Evolutionary conservation across 2,888 invertebrate genomes (phyloP).

Genomic region (Molorchus minor): DNA sequence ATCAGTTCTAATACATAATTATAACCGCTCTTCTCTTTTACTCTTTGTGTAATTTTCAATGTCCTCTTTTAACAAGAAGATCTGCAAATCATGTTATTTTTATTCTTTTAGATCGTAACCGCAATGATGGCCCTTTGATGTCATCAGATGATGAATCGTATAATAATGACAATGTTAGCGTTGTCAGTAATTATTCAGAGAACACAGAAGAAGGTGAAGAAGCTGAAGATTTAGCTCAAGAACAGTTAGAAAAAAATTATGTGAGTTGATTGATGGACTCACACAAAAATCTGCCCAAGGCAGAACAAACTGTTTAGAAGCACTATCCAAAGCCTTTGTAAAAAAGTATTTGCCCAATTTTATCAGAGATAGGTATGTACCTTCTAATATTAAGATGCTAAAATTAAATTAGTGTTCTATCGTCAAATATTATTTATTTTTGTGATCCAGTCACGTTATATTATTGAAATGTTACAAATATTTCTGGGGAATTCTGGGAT

Average conservation of each 20-base stretch:
- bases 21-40: too few species aligned
- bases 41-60: too few species aligned
- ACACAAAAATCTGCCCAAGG: conserved; percentile 90
- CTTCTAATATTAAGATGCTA: conserved; percentile 8
- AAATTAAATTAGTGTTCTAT: too few species aligned
- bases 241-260: conserved; percentile 81
- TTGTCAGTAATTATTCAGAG: conserved; percentile 82
- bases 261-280: conserved; percentile 86
- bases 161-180: conserved; percentile 85
- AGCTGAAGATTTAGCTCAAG: conserved; percentile 70
- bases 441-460: too few species aligned
- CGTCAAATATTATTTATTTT: too few species aligned
- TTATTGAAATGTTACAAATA: too few species aligned
- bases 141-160: conserved; percentile 72
- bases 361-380: conserved; percentile 73
- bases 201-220: conserved; percentile 65
- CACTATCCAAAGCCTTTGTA: conserved; percentile 77
- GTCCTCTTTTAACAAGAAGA: not conserved
- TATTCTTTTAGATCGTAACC: conserved; percentile 38
- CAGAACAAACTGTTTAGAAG: conserved; percentile 76
- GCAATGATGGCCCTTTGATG: conserved; percentile 52
- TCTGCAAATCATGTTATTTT: conserved; percentile 1
- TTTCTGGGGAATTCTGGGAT: too few species aligned
- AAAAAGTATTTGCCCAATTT: conserved; percentile 82
- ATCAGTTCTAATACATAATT: too few species aligned